These are phyloP conservation scores for Poicephalus meyeri DNA, from an alignment of 2,113 vertebrate genomes.

Conservation along the genomic window DNA sequence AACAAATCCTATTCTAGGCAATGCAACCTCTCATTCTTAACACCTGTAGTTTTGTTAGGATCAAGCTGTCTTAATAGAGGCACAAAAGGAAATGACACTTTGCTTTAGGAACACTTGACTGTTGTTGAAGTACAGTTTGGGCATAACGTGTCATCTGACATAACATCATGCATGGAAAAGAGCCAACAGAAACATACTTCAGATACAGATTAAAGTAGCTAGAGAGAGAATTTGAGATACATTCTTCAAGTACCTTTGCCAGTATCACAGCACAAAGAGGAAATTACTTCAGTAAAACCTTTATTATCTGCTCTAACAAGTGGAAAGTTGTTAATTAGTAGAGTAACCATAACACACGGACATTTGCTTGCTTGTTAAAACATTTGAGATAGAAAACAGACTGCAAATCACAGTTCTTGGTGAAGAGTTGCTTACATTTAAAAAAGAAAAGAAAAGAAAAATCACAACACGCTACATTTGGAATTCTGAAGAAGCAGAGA, in stretches of 20 bases:
- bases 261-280: background rate
- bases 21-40: background rate
- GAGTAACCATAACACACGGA: background rate
- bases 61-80: background rate
- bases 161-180: conserved; percentile 24
- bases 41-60: background rate
- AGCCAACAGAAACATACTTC: conserved; percentile 43
- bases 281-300: conserved; percentile 13
- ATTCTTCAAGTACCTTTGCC: background rate
- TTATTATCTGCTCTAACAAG: background rate
- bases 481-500: background rate
- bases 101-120: conserved; percentile 27
- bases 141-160: conserved; percentile 17
- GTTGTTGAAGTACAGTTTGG: background rate
- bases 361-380: background rate
- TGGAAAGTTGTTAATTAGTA: background rate
- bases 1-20: background rate
- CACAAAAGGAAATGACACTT: background rate
- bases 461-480: background rate
- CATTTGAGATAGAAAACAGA: background rate
- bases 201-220: background rate
- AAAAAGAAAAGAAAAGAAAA: background rate
- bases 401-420: background rate
- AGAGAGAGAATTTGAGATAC: background rate
- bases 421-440: background rate